phyloP scores from a whole-genome alignment of 2,888 invertebrate genomes.

The Cosmia pyralina region DNA sequence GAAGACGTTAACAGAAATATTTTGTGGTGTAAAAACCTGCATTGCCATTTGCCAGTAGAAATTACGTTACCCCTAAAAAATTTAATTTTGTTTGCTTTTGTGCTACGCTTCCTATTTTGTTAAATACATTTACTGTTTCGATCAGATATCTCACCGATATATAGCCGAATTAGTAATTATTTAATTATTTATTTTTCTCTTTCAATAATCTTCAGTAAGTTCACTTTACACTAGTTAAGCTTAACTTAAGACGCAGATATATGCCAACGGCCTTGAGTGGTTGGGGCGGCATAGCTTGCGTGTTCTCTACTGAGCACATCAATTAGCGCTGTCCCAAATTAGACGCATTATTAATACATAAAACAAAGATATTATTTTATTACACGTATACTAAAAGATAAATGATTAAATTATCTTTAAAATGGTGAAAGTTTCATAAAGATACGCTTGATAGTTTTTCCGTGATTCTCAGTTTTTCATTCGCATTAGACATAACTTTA shows the following conservation, averaged over 20 bases:
- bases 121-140: not conserved
- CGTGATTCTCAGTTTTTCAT: too few relatives aligned
- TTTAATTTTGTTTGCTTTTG: not conserved
- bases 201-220: not conserved
- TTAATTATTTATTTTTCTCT: not conserved
- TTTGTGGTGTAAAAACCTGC: not conserved
- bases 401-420: too few relatives aligned
- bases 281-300: too few relatives aligned
- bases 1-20: not conserved
- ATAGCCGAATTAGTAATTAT: not conserved
- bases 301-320: too few relatives aligned
- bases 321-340: too few relatives aligned
- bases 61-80: not conserved
- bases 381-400: too few relatives aligned
- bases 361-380: too few relatives aligned
- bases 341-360: too few relatives aligned
- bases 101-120: not conserved
- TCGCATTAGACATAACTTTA: too few relatives aligned
- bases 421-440: too few relatives aligned
- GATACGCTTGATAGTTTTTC: too few relatives aligned
- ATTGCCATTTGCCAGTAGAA: not conserved
- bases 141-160: not conserved
- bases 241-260: not conserved
- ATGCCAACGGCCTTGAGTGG: too few relatives aligned
- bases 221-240: not conserved